A percentile compares a stretch with the other conserved stretches of the same genome.
Evolutionary conservation across 1,140 invertebrate species (phyloP).

Genomic region (Drosophila pachea): DNA sequence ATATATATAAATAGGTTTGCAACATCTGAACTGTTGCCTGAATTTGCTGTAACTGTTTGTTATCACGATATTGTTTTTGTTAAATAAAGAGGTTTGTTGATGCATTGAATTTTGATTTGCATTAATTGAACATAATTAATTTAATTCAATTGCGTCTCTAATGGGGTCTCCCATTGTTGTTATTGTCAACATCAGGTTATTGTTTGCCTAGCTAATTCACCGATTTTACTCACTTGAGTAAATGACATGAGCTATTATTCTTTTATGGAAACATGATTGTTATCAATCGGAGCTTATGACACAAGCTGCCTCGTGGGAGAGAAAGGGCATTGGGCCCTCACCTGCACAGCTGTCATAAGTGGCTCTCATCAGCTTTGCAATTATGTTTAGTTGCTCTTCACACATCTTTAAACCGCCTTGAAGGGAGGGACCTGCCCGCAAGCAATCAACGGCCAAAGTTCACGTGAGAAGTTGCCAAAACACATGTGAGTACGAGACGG

Average conservation of each 20-base stretch:
- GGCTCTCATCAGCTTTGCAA: too few relatives aligned
- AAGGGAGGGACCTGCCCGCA: not conserved
- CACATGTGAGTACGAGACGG: not conserved
- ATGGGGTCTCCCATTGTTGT: not conserved
- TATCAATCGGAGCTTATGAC: too few relatives aligned
- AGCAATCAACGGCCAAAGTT: conserved; percentile 21
- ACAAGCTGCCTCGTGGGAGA: too few relatives aligned
- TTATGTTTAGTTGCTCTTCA: not conserved
- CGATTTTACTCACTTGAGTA: too few relatives aligned
- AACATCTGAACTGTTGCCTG: conserved; percentile 3
- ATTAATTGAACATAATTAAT: conserved; percentile 11
- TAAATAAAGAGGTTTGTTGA: conserved; percentile 4
- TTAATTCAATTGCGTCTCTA: conserved; percentile 7
- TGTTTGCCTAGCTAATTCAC: not conserved
- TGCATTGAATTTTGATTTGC: conserved; percentile 11
- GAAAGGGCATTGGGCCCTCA: too few relatives aligned
- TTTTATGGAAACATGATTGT: too few relatives aligned
- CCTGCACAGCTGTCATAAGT: too few relatives aligned
- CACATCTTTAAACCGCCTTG: conserved; percentile 4
- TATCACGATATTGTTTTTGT: conserved; percentile 17
- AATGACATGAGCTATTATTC: too few relatives aligned
- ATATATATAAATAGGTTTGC: not conserved
- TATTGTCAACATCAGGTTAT: not conserved
- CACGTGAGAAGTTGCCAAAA: conserved; percentile 21
- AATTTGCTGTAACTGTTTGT: not conserved